Evolutionary conservation across 2,888 invertebrate species (phyloP).

Genomic region (Andrena trimmerana): DNA sequence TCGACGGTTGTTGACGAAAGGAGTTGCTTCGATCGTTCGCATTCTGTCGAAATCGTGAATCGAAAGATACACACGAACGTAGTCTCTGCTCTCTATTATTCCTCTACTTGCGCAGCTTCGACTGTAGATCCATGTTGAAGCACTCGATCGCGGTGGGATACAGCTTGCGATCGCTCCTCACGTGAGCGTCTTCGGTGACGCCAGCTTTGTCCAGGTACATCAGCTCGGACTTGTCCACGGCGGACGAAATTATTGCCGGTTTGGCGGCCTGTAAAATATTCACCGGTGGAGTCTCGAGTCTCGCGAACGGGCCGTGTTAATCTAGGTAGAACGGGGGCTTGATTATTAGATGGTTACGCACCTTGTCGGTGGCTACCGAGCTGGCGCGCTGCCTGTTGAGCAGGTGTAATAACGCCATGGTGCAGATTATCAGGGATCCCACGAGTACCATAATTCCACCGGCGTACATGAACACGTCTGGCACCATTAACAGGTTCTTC

Average conservation of each 20-base stretch:
- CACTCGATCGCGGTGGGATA: constrained; percentile 70
- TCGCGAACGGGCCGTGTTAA: background rate
- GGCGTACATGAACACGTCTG: constrained; percentile 86
- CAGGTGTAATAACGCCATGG: constrained; percentile 69
- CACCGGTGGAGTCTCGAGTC: background rate
- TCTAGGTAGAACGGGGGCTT: background rate
- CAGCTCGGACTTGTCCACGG: constrained; percentile 78
- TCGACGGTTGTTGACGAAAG: background rate
- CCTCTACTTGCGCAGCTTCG: constrained; percentile 34
- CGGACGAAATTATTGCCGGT: constrained; percentile 45
- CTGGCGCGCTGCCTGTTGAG: constrained; percentile 65
- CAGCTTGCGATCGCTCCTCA: constrained; percentile 76
- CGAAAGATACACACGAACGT: background rate
- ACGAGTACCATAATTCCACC: constrained; percentile 85
- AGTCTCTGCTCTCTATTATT: background rate
- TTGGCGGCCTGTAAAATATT: constrained; percentile 63
- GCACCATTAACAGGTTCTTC: constrained; percentile 85
- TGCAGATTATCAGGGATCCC: constrained; percentile 80
- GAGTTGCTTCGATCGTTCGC: too few relatives aligned
- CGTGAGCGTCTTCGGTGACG: constrained; percentile 75
- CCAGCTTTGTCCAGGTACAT: constrained; percentile 78
- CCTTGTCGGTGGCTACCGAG: constrained; percentile 27
- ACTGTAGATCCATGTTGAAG: constrained; percentile 38
- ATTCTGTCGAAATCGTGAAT: too few relatives aligned
- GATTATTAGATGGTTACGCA: constrained; percentile 2